Evolutionary conservation across 2,888 invertebrate genomes (phyloP).

Genomic region (Acheta domesticus): DNA sequence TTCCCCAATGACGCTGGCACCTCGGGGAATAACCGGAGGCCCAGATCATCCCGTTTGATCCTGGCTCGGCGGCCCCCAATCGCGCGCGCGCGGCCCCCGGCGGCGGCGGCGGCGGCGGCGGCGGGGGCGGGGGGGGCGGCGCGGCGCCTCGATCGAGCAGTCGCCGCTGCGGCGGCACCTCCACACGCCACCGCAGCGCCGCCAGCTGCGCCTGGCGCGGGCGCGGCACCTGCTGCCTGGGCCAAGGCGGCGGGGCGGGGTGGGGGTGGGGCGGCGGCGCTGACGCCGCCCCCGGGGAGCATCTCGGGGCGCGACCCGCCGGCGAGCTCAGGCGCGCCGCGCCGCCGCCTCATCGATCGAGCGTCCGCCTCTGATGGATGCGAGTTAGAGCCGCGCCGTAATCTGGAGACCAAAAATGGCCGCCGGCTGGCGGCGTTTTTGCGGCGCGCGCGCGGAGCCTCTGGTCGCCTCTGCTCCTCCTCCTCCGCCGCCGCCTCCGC

Average conservation of each 20-base stretch:
- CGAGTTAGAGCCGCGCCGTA: constrained; percentile 60
- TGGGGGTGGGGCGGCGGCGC: constrained; percentile 27
- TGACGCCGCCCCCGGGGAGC: constrained; percentile 36
- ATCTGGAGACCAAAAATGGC: constrained; percentile 41
- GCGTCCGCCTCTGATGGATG: constrained; percentile 56
- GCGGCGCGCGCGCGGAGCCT: neutral
- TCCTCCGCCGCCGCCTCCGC: neutral
- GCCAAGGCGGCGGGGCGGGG: constrained; percentile 34
- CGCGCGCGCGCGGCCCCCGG: neutral
- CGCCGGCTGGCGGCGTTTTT: constrained; percentile 20
- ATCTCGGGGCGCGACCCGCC: constrained; percentile 20
- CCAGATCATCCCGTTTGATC: neutral
- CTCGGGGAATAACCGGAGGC: neutral
- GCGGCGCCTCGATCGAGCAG: constrained; percentile 31
- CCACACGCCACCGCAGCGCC: neutral
- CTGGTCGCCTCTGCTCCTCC: neutral
- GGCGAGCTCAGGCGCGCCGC: neutral
- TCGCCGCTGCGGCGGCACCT: constrained; percentile 20
- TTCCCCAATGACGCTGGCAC: neutral
- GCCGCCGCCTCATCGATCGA: neutral
- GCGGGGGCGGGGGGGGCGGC: too few species aligned
- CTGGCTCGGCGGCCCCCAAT: neutral
- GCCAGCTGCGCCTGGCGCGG: constrained; percentile 38
- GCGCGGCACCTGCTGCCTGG: constrained; percentile 44
- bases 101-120: neutral